A percentile compares a stretch with the other conserved stretches of the same genome.
These are phyloP conservation scores for Psittacula derbiana DNA, from an alignment of 2,797 vertebrate species.

Conservation along the genomic window DNA sequence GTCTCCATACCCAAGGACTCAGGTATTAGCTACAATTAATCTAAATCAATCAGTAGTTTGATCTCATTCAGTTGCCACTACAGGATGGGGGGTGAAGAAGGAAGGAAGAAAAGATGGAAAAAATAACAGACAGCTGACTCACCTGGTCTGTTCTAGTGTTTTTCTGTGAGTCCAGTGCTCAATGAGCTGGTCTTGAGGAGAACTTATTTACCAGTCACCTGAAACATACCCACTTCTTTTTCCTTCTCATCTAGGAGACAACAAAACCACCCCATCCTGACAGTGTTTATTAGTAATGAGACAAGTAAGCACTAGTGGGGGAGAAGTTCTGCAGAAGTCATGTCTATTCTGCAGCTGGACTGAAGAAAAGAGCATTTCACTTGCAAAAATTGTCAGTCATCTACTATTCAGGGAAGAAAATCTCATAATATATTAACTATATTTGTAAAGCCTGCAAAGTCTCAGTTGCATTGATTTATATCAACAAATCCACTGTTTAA, in stretches of 20 bases:
- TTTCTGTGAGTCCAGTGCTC: neutral
- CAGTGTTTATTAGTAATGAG: neutral
- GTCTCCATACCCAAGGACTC: neutral
- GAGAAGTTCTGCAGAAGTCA: neutral
- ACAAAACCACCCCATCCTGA: neutral
- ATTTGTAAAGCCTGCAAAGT: constrained; percentile 28
- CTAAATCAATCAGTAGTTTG: neutral
- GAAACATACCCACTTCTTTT: neutral
- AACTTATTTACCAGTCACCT: neutral
- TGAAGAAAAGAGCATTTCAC: constrained; percentile 5
- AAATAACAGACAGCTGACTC: neutral
- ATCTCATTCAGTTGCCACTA: neutral
- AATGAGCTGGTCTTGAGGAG: neutral
- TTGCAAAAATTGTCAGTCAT: neutral
- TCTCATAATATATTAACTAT: constrained; percentile 25
- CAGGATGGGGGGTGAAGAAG: neutral
- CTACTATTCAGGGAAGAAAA: constrained; percentile 40
- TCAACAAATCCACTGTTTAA: neutral
- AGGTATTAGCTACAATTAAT: neutral
- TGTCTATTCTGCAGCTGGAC: neutral
- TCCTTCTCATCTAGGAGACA: neutral
- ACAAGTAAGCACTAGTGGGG: neutral
- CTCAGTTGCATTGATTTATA: constrained; percentile 43
- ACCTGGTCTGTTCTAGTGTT: neutral
- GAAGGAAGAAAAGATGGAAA: neutral